Evolutionary conservation across 2,888 invertebrate genomes (phyloP).

Genomic region (Nomada flava): DNA sequence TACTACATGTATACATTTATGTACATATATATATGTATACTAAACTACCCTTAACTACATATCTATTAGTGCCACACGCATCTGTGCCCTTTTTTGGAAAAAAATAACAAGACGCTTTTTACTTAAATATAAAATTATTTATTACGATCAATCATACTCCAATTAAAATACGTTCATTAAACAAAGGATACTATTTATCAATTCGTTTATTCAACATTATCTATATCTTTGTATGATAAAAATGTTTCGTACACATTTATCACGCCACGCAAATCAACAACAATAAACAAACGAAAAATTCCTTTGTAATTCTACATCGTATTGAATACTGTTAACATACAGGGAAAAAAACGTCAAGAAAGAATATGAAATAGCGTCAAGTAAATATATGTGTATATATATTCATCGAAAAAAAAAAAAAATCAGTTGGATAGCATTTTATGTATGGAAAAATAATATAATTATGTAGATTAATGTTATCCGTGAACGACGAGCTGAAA

Average conservation of each 20-base stretch:
- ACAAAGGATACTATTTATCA: background rate
- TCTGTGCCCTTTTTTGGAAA: background rate
- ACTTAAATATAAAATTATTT: slow-evolving; percentile 36
- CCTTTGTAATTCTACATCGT: background rate
- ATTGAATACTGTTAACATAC: background rate
- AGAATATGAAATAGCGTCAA: background rate
- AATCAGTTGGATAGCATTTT: background rate
- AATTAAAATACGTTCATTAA: slow-evolving; percentile 17
- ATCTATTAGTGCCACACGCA: background rate
- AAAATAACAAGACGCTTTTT: slow-evolving; percentile 34
- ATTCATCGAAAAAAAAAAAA: background rate
- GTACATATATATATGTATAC: background rate
- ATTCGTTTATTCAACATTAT: slow-evolving; percentile 22
- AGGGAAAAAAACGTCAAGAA: background rate
- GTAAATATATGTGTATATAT: background rate
- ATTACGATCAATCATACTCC: slow-evolving; percentile 5
- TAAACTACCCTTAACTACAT: background rate
- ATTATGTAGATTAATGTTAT: slow-evolving; percentile 5
- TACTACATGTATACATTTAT: background rate
- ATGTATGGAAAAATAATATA: background rate
- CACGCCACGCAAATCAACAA: background rate
- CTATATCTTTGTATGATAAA: background rate
- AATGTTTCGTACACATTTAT: background rate
- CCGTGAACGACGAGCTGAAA: slow-evolving; percentile 13
- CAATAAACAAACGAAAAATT: slow-evolving; percentile 8